A percentile compares a stretch with the other conserved stretches of the same genome.
phyloP scores from a whole-genome alignment of 2,797 vertebrate genomes.

The Pterois miles region DNA sequence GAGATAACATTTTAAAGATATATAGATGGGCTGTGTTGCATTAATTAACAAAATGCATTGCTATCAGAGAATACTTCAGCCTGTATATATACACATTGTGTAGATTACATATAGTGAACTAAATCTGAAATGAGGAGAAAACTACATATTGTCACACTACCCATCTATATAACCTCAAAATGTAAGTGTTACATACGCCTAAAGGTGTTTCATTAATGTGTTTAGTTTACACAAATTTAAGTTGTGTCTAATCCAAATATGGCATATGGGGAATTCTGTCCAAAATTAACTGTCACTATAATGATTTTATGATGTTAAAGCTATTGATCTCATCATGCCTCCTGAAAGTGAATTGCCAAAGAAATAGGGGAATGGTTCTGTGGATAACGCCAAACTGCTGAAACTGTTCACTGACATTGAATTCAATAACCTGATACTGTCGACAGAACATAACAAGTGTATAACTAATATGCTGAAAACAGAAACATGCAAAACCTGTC shows the following conservation, averaged over 20 bases:
- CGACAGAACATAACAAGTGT: neutral
- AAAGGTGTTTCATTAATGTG: neutral
- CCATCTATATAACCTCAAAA: slow-evolving; percentile 3
- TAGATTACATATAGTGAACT: neutral
- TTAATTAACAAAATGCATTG: neutral
- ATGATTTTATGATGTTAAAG: neutral
- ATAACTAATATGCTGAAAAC: neutral
- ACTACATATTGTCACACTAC: neutral
- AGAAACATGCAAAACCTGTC: slow-evolving; percentile 24
- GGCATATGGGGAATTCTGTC: neutral
- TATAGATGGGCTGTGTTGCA: neutral
- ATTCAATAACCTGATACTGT: neutral
- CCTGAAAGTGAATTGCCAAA: neutral
- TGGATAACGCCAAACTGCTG: neutral
- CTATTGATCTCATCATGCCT: neutral
- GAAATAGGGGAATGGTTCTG: neutral
- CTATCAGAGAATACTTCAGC: neutral
- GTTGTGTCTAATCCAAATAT: neutral
- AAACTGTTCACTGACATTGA: neutral
- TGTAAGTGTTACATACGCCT: too few species aligned
- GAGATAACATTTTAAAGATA: neutral
- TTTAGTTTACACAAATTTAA: neutral
- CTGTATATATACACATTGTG: neutral
- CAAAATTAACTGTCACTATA: neutral
- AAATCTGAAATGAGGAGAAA: neutral